Evolutionary conservation across 2,113 vertebrate species (phyloP), one percentile per base, ranked within the genome.

Genomic region (Todiramphus saurophagus): DNA sequence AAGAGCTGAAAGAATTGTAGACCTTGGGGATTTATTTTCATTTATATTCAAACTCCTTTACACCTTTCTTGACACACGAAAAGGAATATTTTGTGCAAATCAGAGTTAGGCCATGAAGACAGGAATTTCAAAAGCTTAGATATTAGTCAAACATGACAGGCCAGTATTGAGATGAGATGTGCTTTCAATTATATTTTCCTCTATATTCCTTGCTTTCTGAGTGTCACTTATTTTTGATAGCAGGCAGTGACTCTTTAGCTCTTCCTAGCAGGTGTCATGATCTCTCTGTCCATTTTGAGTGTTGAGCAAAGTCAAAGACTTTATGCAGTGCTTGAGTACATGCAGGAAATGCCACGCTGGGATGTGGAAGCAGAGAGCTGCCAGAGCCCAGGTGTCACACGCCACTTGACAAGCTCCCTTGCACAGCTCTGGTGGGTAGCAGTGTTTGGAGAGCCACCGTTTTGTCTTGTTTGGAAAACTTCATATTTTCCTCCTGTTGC

Each of bases 1-100:
- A 76, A 81, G 74, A 77, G 19, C 44, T 62, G 91, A 74, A 82
- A 55, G 80, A n/a, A 53, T 28, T 80, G 62, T 87, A 75, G 77
- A 82, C 92, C 80, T 89, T 35, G 11, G 95, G 82, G 93, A 73
- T 84, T 90, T 89, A 28, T 73, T 95, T 95, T 46, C 69, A 84
- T 96, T 92, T 95, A 13, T 70, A 87, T 81, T 92, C 46, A 9
- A 72, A 20, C 60, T 88, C 51, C 39, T 84, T 89, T 78, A 50
- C 2, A 0, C 74, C 48, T 15, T 60, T 83, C 68, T 83, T 88
- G 86, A 92, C 44, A 35, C 13, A 53, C 81, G 20, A 92, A 88
- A 77, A 75, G 44, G 80, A 83, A 18, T 41, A 60, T 95, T 93
- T 84, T 91, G 33, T 64, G 69, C 86, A 92, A 87, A 82, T 89